Conservation (phyloP, 2,888 invertebrate genomes). For the Diarsia brunnea region DNA sequence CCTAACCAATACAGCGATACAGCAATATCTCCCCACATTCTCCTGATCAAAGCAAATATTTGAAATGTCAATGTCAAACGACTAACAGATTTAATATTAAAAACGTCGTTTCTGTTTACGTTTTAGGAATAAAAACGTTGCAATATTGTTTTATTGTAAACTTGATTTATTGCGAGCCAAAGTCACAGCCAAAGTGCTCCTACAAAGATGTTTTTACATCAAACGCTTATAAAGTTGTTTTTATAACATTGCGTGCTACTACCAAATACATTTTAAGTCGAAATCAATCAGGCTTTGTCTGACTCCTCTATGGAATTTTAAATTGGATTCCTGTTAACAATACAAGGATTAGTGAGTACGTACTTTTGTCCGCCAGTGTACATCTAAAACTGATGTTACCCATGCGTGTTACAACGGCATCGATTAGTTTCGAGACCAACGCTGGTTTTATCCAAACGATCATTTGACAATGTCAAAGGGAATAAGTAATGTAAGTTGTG, state of each 20-base stretch:
- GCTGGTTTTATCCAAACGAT: slow-evolving; percentile 41
- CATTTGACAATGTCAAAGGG: slow-evolving; percentile 19
- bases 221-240: slow-evolving; percentile 63
- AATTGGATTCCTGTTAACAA: slow-evolving; percentile 89
- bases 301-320: slow-evolving; percentile 86
- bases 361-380: slow-evolving; percentile 82
- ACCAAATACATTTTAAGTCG: slow-evolving; percentile 81
- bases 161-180: slow-evolving; percentile 39
- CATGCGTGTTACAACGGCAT: slow-evolving; percentile 50
- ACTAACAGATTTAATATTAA: neutral
- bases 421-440: slow-evolving; percentile 51
- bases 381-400: slow-evolving; percentile 57
- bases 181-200: slow-evolving; percentile 20
- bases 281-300: slow-evolving; percentile 89
- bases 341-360: slow-evolving; percentile 85
- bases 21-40: neutral
- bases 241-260: slow-evolving; percentile 71
- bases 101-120: slow-evolving; percentile 12
- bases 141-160: slow-evolving; percentile 32
- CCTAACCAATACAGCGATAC: neutral
- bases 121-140: slow-evolving; percentile 26
- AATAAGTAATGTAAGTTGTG: slow-evolving; percentile 67
- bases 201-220: slow-evolving; percentile 67
- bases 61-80: slow-evolving; percentile 7
- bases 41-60: neutral